These are phyloP conservation scores for Craniophora ligustri DNA, from an alignment of 2,888 invertebrate genomes.

Conservation along the genomic window DNA sequence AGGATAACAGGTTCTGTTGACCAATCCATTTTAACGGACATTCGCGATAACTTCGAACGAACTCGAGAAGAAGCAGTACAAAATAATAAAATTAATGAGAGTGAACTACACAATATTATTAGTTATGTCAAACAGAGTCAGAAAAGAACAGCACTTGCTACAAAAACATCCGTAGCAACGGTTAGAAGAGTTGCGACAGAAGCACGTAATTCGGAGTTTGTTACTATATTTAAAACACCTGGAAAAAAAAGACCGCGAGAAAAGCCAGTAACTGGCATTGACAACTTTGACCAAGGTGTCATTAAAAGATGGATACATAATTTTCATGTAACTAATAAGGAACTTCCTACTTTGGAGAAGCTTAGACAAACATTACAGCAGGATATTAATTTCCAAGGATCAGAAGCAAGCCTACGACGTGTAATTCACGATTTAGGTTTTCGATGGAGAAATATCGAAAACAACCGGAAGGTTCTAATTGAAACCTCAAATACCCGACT, in stretches of 20 bases:
- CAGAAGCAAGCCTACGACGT: slow-evolving; percentile 12
- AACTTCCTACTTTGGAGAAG: slow-evolving; percentile 50
- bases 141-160: too few species aligned
- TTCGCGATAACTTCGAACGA: too few species aligned
- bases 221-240: slow-evolving; percentile 49
- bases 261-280: slow-evolving; percentile 50
- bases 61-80: too few species aligned
- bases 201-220: not conserved
- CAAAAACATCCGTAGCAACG: too few species aligned
- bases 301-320: slow-evolving; percentile 60
- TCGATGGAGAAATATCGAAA: slow-evolving; percentile 45
- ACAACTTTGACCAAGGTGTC: slow-evolving; percentile 55
- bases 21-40: too few species aligned
- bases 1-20: too few species aligned
- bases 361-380: slow-evolving; percentile 21
- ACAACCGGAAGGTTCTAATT: slow-evolving; percentile 47
- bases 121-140: too few species aligned
- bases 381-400: slow-evolving; percentile 47
- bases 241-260: slow-evolving; percentile 47
- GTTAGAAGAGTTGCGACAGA: too few species aligned
- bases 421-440: slow-evolving; percentile 46
- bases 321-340: slow-evolving; percentile 55
- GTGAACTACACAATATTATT: too few species aligned
- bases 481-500: slow-evolving; percentile 43
- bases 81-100: too few species aligned